phyloP scores from a whole-genome alignment of 1,140 invertebrate genomes.

The Spodoptera frugiperda region DNA sequence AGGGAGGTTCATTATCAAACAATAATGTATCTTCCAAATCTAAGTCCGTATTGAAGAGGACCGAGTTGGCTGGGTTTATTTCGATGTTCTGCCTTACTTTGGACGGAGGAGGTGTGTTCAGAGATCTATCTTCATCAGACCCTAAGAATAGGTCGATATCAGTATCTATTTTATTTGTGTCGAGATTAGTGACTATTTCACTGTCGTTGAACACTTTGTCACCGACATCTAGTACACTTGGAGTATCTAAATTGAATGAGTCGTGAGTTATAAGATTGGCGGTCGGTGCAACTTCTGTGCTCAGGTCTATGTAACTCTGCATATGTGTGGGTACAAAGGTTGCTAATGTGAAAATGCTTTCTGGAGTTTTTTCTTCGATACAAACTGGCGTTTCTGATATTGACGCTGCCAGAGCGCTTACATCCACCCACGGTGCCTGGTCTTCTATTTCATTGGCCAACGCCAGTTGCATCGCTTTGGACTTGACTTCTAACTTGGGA shows the following conservation, averaged over 20 bases:
- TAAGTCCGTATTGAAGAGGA: slow-evolving; percentile 83
- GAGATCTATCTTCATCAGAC: slow-evolving; percentile 65
- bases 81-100: slow-evolving; percentile 82
- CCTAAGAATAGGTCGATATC: slow-evolving; percentile 66
- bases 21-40: slow-evolving; percentile 82
- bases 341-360: slow-evolving; percentile 84
- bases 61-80: slow-evolving; percentile 84
- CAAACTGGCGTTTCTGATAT: slow-evolving; percentile 85
- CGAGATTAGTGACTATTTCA: slow-evolving; percentile 73
- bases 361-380: slow-evolving; percentile 85
- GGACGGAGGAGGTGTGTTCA: slow-evolving; percentile 74
- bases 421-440: slow-evolving; percentile 90
- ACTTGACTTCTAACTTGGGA: slow-evolving; percentile 69
- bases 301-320: slow-evolving; percentile 89
- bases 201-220: slow-evolving; percentile 82
- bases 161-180: slow-evolving; percentile 58
- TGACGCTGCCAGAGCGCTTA: slow-evolving; percentile 87
- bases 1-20: slow-evolving; percentile 84
- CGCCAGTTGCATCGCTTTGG: slow-evolving; percentile 89
- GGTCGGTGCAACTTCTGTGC: slow-evolving; percentile 68
- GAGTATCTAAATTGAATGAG: slow-evolving; percentile 77
- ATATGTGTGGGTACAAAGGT: slow-evolving; percentile 90
- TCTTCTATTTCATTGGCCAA: slow-evolving; percentile 91
- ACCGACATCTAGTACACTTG: slow-evolving; percentile 72
- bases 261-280: slow-evolving; percentile 71